Evolutionary conservation across 2,113 vertebrate genomes (phyloP).

Genomic region (Rousettus leschenaultii): DNA sequence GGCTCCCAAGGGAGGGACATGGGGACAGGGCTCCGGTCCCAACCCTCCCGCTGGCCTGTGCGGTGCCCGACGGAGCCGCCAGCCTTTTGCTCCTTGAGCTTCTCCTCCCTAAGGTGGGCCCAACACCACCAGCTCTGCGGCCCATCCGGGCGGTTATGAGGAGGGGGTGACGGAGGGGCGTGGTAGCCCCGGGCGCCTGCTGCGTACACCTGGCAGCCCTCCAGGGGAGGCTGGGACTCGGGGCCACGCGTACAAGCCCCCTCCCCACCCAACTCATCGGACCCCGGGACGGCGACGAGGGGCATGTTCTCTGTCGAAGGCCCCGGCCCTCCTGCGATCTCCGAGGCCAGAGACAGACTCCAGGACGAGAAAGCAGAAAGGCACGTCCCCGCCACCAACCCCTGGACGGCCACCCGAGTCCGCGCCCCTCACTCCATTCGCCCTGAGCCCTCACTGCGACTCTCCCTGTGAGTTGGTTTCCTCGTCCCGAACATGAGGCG

Average conservation of each 20-base stretch:
- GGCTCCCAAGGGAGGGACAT: no score
- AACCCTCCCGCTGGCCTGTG: not conserved
- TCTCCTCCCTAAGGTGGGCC: not conserved
- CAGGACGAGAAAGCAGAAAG: not conserved
- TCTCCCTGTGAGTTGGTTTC: not conserved
- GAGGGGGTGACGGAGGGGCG: accelerated
- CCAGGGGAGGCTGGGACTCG: not conserved
- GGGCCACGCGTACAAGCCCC: accelerated
- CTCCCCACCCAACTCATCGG: no score
- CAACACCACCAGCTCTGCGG: accelerated
- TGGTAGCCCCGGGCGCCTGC: not conserved
- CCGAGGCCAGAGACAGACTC: not conserved
- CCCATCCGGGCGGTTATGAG: not conserved
- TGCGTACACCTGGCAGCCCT: not conserved
- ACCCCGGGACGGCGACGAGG: not conserved
- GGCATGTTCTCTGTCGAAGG: not conserved
- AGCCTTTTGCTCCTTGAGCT: not conserved
- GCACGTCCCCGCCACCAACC: not conserved
- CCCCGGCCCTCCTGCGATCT: not conserved
- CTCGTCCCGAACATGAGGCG: not conserved
- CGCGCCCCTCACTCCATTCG: no score
- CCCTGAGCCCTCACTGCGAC: accelerated
- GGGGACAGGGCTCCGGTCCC: not conserved
- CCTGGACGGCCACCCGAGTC: not conserved
- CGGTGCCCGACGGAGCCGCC: not conserved